Base-by-base conservation (phyloP, 2,797 vertebrate genomes). In the Leptoclinus maculatus region DNA sequence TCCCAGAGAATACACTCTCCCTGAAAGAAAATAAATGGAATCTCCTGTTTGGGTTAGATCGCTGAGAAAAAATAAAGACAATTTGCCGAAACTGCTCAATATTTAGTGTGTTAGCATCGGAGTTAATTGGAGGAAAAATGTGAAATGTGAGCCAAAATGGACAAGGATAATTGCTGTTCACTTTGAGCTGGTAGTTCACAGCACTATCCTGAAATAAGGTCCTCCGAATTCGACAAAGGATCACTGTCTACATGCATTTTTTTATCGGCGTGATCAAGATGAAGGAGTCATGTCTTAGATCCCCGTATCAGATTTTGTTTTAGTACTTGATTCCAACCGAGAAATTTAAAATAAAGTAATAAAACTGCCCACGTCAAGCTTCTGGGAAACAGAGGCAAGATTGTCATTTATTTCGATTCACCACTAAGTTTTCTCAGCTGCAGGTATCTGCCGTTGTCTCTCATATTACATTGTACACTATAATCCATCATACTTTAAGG, bases 11-110 rank as follows among this genome's bases (percentile, higher is more conserved):
- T 90, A 93, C 76, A 90, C 87, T 93, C 91, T 88, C 87, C 86
- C 87, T 66, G 36, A 92, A 94, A 90, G 86, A 94, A 94, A 94
- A 94, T 93, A 92, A 95, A 94, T 91, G 72, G 88, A 92, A 91
- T 88, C 89, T 90, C 72, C 86, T 94, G 92, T 95, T 94, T 94
- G 91, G 92, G 90, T 94, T 93, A 89, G 76, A 90, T 91, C 70
- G 72, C 85, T 67, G 80, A 90, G 89, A 86, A 90, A 88, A 94
- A 92, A 92, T 81, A 92, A 90, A 92, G 91, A 83, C 84, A 85
- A 88, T 92, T 92, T 92, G 82, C 75, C 45, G 60, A 91, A 91
- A 77, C 79, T 78, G 74, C 87, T 86, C 72, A 84, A 82, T 73
- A 75, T 84, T 78, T 72, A 76, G 71, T 25, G 76, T 74, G 69